Evolutionary conservation across 2,888 invertebrate genomes (phyloP).

Genomic region (Epiblema foenella): DNA sequence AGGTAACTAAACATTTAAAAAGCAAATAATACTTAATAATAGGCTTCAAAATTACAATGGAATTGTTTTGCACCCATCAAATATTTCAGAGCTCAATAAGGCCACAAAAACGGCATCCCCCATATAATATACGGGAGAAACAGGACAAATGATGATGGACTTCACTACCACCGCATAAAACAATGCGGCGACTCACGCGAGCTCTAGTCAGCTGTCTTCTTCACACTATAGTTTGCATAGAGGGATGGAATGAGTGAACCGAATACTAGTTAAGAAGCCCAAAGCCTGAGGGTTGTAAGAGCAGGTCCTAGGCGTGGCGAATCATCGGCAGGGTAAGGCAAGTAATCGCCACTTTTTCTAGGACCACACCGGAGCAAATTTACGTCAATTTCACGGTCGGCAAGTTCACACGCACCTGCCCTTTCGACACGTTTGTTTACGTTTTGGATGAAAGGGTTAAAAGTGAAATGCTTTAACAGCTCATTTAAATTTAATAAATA

Average conservation of each 20-base stretch:
- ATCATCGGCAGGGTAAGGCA: slow-evolving; percentile 76
- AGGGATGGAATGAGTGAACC: slow-evolving; percentile 7
- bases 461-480: slow-evolving; percentile 35
- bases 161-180: slow-evolving; percentile 4
- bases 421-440: slow-evolving; percentile 66
- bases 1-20: neutral
- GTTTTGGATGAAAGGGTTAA: slow-evolving; percentile 47
- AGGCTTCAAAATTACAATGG: neutral
- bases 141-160: slow-evolving; percentile 23
- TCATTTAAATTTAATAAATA: slow-evolving; percentile 18
- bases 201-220: neutral
- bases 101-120: slow-evolving; percentile 60
- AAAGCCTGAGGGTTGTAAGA: slow-evolving; percentile 70
- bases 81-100: slow-evolving; percentile 46
- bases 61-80: slow-evolving; percentile 18
- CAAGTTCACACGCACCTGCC: slow-evolving; percentile 78
- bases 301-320: slow-evolving; percentile 71
- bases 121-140: slow-evolving; percentile 27
- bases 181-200: neutral
- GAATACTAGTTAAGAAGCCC: slow-evolving; percentile 38
- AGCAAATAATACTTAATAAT: too few relatives aligned
- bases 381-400: slow-evolving; percentile 81
- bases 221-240: slow-evolving; percentile 7
- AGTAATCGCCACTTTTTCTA: slow-evolving; percentile 75
- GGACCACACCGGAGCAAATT: slow-evolving; percentile 83